Percentiles rank a stretch among this genome's conserved stretches.
phyloP scores from a whole-genome alignment of 1,140 invertebrate species.

The Lordiphosa clarofinis region DNA sequence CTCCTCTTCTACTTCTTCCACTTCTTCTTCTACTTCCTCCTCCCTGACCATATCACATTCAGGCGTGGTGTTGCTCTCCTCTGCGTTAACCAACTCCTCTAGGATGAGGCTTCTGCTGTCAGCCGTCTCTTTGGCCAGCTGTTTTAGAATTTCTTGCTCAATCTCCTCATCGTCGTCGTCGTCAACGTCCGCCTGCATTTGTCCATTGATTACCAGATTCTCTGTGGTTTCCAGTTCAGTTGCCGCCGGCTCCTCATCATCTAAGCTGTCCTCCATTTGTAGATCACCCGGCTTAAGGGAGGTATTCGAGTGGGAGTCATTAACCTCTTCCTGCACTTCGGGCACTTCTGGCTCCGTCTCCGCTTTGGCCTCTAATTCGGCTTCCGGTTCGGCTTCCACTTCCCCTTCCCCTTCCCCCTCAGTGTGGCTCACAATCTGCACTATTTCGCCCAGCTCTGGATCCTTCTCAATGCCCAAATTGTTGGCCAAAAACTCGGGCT shows the following conservation, averaged over 20 bases:
- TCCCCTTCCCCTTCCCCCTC: no score
- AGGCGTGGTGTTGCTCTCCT: not conserved
- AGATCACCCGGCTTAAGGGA: constrained; percentile 33
- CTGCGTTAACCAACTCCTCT: not conserved
- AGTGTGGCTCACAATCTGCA: constrained; percentile 57
- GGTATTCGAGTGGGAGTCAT: constrained; percentile 20
- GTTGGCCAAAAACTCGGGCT: constrained; percentile 78
- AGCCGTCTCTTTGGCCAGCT: constrained; percentile 53
- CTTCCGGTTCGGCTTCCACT: not conserved
- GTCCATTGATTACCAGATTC: constrained; percentile 17
- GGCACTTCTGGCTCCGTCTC: constrained; percentile 2
- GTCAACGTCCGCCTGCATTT: constrained; percentile 4
- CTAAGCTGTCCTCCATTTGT: constrained; percentile 41
- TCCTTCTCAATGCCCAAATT: constrained; percentile 79
- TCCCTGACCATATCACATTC: constrained; percentile 23
- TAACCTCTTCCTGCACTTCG: not conserved
- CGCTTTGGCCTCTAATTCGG: not conserved
- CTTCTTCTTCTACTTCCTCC: not conserved
- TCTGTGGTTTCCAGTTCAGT: not conserved
- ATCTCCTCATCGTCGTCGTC: constrained; percentile 41
- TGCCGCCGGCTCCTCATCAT: constrained; percentile 19
- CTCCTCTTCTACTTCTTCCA: not conserved
- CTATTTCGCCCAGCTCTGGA: constrained; percentile 77
- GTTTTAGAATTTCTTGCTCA: constrained; percentile 56
- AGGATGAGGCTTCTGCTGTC: constrained; percentile 11